Base-by-base conservation (phyloP, 2,797 vertebrate genomes). In the Meda fulgida region DNA sequence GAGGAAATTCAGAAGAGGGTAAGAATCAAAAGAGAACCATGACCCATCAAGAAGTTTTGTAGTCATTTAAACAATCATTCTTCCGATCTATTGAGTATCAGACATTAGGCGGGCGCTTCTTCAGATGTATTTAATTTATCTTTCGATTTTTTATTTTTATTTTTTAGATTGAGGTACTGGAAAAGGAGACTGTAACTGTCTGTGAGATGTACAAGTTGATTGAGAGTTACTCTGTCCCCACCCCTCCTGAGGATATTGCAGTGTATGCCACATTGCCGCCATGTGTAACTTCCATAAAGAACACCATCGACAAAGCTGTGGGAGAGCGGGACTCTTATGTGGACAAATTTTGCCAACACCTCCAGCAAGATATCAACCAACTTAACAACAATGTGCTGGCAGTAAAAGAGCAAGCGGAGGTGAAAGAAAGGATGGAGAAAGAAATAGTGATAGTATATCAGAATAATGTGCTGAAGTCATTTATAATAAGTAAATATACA, bases 1-100 rank as follows among this genome's bases (percentile, higher is more conserved):
- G 96, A 96, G 46, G 94, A 97, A 81, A 96, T 97, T 91, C 94
- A 96, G 84, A 93, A 96, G 19, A 94, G 96, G 93, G 97, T 97
- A 90, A 94, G 93, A 78, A 1, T 3, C 29, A 26, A 19, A 36
- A 53, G 9, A 19, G 63, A 80, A 40, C 34, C 23, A 51, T 67
- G 13, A 31, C 63, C 43, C 29, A 48, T 51, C 43, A 66, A 66
- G 11, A 38, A 31, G 13, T 66, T 43, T 63, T 66, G 38, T 55
- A 1, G 16, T 40, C 13, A 18, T 18, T 73, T 51, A 65, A 65
- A 31, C 29, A 3, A 63, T 29, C 13, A 29, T 63, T 16, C 26
- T 29, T 63, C 2, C 2, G 3, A 14, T 63, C 11, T 26, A 16
- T 26, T 73, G 43, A 31, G 29, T 13, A 14, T 36, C 8, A 65